Base-by-base conservation (phyloP, 2,113 vertebrate species). In the Natator depressus region DNA sequence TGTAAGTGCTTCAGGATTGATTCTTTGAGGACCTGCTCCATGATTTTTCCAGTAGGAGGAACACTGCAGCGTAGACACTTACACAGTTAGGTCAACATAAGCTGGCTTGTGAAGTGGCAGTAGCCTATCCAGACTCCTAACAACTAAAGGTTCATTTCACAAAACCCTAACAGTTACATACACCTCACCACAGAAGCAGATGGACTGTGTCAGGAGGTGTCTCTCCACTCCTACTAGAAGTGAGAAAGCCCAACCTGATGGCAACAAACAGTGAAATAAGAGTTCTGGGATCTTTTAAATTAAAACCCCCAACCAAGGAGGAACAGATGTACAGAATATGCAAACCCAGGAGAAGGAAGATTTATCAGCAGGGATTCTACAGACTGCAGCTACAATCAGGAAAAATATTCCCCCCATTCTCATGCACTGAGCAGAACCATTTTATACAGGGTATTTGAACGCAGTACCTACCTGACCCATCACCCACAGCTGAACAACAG, bases 361-460 rank as follows among this genome's bases (percentile, higher is more conserved):
- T 75, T 82, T 85, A 50, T 11, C 93, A 89, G 87, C 85, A 89
- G 19, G 53, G 95, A 53, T 57, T 81, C 75, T 81, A 84, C 0
- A 3, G 88, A 79, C 82, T 83, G 53, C 87, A 96, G 88, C 50
- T 96, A 84, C 69, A 88, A n/a, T 10, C 75, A 95, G 89, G 92
- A 95, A 69, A 95, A 94, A 62, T 89, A 79, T 87, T 90, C 94
- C 86, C 87, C 83, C 83, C 38, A 3, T 12, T 95, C 19, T 78
- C 42, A 82, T 95, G 62, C 57, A 47, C 53, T 20, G 42, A 92
- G 85, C 80, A 80, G 72, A 91, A 84, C 10, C 38, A 89, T 94
- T 96, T 95, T 85, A 96, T 85, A 55, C 79, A 89, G 93, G 95
- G 94, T 0, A 0, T 90, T 87, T 95, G 94, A 95, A 87, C 86